Conservation (phyloP, 2,113 vertebrate species). For the Sterna hirundo region DNA sequence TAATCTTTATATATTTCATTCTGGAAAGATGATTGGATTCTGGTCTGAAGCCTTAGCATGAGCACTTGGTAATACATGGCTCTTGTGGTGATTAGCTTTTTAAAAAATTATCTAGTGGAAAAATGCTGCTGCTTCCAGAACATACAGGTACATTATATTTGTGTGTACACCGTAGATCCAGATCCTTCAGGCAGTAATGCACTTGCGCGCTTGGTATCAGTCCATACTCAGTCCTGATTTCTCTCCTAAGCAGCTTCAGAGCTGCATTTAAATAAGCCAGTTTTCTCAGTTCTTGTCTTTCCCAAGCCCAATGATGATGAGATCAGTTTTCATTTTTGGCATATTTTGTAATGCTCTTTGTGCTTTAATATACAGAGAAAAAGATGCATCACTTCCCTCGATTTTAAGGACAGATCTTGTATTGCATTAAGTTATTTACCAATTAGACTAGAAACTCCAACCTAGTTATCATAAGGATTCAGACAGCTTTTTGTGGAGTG, state of each 20-base stretch:
- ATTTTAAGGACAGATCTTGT: background rate
- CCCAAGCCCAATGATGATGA: background rate
- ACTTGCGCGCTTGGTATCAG: background rate
- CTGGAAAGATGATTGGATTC: background rate
- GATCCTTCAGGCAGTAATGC: background rate
- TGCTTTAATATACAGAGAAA: background rate
- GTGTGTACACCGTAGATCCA: background rate
- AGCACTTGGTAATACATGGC: background rate
- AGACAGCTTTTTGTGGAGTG: background rate
- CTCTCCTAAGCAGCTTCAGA: background rate
- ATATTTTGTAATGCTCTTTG: background rate
- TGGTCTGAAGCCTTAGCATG: background rate
- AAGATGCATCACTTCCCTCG: background rate
- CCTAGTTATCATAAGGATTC: background rate
- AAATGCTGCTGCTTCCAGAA: background rate
- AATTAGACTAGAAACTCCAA: background rate
- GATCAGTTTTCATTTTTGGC: background rate
- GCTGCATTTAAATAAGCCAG: background rate
- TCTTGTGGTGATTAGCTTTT: background rate
- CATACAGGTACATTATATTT: background rate
- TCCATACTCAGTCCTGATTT: background rate
- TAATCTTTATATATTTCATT: rapidly evolving
- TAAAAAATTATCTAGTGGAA: background rate
- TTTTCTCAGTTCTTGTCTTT: background rate
- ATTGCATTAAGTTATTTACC: background rate